Conservation (phyloP, 1,140 invertebrate species). For the Pomacea maculata region DNA sequence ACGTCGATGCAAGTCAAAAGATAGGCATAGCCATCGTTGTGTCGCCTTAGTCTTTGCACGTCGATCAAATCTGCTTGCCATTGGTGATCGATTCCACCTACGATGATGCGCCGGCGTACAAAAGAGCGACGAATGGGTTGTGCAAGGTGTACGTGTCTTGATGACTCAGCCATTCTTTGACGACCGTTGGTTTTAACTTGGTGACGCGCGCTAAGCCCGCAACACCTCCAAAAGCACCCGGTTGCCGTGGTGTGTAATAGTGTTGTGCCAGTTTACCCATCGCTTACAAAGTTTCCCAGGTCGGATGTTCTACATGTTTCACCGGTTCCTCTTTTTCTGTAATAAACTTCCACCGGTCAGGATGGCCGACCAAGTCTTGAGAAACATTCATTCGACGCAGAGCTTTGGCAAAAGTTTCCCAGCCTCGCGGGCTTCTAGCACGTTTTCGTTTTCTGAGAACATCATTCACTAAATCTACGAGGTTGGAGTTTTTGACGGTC, state of each 20-base stretch:
- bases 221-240: constrained; percentile 11
- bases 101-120: constrained; percentile 16
- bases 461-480: constrained; percentile 11
- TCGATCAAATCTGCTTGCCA: constrained; percentile 63
- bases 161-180: constrained; percentile 24
- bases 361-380: constrained; percentile 11
- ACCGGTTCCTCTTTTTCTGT: neutral
- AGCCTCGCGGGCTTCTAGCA: neutral
- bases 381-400: neutral
- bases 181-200: neutral
- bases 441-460: constrained; percentile 10
- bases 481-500: constrained; percentile 4
- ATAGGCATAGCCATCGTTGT: constrained; percentile 65
- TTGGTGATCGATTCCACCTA: constrained; percentile 52
- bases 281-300: neutral
- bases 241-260: constrained; percentile 7
- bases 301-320: no score
- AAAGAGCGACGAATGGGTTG: constrained; percentile 23
- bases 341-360: constrained; percentile 7
- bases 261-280: neutral
- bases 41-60: constrained; percentile 46
- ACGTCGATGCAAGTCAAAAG: constrained; percentile 66
- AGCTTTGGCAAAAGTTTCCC: neutral
- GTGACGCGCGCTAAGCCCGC: neutral
- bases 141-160: constrained; percentile 33